phyloP scores from a whole-genome alignment of 1,140 invertebrate genomes.

The Aphis craccivora region DNA sequence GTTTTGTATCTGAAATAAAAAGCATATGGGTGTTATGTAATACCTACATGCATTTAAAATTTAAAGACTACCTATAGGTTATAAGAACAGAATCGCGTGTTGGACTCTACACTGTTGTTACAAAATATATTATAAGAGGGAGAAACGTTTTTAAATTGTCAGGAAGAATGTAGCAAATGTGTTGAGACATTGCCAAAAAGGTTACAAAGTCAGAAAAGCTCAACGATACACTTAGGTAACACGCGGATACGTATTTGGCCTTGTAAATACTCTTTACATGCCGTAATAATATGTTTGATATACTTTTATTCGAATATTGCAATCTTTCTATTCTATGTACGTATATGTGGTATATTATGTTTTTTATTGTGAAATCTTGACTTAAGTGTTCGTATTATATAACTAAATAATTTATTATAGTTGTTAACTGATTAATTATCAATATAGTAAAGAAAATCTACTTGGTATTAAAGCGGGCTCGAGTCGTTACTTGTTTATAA shows the following conservation, averaged over 20 bases:
- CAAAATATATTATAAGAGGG: not conserved
- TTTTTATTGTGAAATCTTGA: not conserved
- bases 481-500: not conserved
- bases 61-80: too few species aligned
- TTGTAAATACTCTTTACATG: not conserved
- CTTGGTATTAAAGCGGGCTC: not conserved
- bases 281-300: not conserved
- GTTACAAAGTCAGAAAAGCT: not conserved
- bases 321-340: not conserved
- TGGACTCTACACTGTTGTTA: not conserved
- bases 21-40: not conserved
- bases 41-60: not conserved
- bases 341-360: not conserved
- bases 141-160: not conserved
- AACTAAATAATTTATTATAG: not conserved
- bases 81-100: slow-evolving; percentile 5
- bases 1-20: not conserved
- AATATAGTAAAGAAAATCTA: not conserved
- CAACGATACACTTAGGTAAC: not conserved
- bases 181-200: slow-evolving; percentile 32
- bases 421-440: not conserved
- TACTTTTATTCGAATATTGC: not conserved
- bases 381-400: not conserved
- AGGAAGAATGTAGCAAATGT: slow-evolving; percentile 19
- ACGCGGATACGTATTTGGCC: not conserved